Percentiles rank a stretch among this genome's conserved stretches.
Evolutionary conservation across 2,888 invertebrate species (phyloP).

Genomic region (Ormyrus nitidulus): DNA sequence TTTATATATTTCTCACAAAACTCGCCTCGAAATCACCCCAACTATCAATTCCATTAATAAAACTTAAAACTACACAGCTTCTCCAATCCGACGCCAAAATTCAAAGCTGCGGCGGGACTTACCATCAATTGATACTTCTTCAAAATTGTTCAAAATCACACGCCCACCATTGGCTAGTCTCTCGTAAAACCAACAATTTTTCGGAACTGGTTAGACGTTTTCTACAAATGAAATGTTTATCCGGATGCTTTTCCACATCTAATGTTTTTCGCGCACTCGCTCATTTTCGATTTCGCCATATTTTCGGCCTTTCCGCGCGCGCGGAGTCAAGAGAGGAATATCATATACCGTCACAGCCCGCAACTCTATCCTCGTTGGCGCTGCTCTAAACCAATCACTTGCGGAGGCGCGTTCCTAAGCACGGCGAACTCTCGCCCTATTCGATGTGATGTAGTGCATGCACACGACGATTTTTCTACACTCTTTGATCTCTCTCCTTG

Average conservation of each 20-base stretch:
- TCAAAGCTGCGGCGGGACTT: background rate
- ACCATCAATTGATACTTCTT: background rate
- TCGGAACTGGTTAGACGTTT: no score
- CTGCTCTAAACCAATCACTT: constrained; percentile 63
- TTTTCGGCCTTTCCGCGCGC: constrained; percentile 66
- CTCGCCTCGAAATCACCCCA: background rate
- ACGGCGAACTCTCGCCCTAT: background rate
- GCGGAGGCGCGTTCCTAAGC: constrained; percentile 35
- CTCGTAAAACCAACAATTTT: no score
- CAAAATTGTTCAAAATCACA: constrained; percentile 77
- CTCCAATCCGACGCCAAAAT: background rate
- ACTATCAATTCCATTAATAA: background rate
- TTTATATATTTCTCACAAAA: constrained; percentile 59
- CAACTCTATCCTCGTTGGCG: constrained; percentile 59
- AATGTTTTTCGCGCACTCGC: constrained; percentile 68
- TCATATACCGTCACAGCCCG: constrained; percentile 55
- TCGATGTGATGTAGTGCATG: background rate
- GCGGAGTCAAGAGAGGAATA: constrained; percentile 59
- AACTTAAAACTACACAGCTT: background rate
- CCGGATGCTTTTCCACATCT: no score
- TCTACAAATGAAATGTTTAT: no score
- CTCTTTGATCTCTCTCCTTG: background rate
- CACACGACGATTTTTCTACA: constrained; percentile 2
- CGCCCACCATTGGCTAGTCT: constrained; percentile 76
- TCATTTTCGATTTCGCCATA: constrained; percentile 70